phyloP scores from a whole-genome alignment of 2,797 vertebrate genomes.

The Mormyrus proboscirostris region DNA sequence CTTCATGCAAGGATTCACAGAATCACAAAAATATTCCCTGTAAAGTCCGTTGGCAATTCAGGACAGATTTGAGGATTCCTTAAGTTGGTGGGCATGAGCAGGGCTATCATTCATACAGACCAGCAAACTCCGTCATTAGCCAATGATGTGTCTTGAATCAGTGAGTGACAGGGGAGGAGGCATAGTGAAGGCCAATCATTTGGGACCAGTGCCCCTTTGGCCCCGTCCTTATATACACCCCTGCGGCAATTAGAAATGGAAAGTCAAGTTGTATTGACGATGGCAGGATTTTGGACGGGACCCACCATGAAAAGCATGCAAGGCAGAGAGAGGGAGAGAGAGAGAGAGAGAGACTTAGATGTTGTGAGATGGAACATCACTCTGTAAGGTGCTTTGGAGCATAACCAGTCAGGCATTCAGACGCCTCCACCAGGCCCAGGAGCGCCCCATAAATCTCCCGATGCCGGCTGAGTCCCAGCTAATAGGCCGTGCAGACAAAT shows the following conservation, averaged over 20 bases:
- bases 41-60: background rate
- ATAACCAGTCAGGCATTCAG: background rate
- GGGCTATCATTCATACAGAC: background rate
- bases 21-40: background rate
- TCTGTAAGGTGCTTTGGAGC: background rate
- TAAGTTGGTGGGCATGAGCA: background rate
- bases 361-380: background rate
- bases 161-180: background rate
- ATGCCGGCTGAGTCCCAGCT: background rate
- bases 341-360: background rate
- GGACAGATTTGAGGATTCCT: background rate
- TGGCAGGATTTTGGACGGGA: background rate
- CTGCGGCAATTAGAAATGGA: background rate
- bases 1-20: background rate
- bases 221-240: background rate
- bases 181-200: background rate
- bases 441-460: background rate
- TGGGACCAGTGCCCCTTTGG: background rate
- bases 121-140: background rate
- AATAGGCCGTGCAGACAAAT: background rate
- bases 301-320: background rate
- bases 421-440: background rate
- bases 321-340: background rate
- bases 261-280: background rate
- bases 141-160: background rate